These are phyloP conservation scores for Apostichopus parvimensis DNA, from an alignment of 35 echinoderm and acorn worm species.

Conservation along the genomic window DNA sequence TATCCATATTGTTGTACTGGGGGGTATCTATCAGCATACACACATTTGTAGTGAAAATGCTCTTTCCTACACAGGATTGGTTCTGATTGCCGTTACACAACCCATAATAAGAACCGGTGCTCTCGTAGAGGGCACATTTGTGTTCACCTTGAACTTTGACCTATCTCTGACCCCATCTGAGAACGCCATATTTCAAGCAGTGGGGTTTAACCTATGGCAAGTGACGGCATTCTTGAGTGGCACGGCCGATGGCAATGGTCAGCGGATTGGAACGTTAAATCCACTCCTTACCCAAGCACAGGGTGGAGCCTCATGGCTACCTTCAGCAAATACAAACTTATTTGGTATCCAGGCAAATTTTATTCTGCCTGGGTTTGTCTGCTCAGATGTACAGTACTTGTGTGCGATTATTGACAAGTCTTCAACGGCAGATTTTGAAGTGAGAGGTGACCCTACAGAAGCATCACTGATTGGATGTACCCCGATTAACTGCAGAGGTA, in stretches of 20 bases:
- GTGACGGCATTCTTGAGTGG: conserved; percentile 57
- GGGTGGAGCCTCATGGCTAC: conserved; percentile 54
- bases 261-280: background rate
- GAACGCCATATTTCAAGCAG: conserved; percentile 10
- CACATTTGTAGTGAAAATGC: background rate
- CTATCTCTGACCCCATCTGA: conserved; percentile 55
- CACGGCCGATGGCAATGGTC: background rate
- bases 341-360: conserved; percentile 41
- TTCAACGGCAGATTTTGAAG: conserved; percentile 43
- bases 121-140: conserved; percentile 49
- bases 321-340: conserved; percentile 34
- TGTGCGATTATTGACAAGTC: conserved; percentile 68
- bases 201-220: conserved; percentile 67
- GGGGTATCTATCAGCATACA: background rate
- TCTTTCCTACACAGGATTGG: conserved; percentile 49
- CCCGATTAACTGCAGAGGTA: conserved; percentile 71
- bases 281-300: conserved; percentile 21
- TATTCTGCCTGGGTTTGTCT: background rate
- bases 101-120: conserved; percentile 19
- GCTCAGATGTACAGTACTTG: conserved; percentile 53
- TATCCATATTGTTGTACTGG: background rate
- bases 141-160: conserved; percentile 59
- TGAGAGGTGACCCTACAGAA: conserved; percentile 64
- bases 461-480: conserved; percentile 64
- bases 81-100: conserved; percentile 56